A percentile compares a stretch with the other conserved stretches of the same genome.
Evolutionary conservation across 2,797 vertebrate genomes (phyloP).

Genomic region (Gambelia wislizenii): DNA sequence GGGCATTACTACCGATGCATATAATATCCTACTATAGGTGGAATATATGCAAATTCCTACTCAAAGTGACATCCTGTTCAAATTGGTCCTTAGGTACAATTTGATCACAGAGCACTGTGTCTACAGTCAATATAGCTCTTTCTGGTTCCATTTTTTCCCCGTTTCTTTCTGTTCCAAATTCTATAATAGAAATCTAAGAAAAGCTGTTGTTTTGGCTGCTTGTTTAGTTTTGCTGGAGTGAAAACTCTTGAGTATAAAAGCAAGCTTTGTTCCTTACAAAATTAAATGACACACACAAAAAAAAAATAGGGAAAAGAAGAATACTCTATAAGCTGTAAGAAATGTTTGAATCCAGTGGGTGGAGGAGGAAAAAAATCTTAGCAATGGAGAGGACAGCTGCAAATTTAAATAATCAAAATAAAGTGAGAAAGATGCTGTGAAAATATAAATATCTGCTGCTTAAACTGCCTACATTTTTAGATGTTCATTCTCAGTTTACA

Average conservation of each 20-base stretch:
- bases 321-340: background rate
- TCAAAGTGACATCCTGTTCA: background rate
- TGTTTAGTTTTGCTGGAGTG: background rate
- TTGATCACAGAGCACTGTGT: background rate
- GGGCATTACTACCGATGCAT: background rate
- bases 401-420: conserved; percentile 45
- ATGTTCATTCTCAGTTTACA: conserved; percentile 32
- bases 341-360: conserved; percentile 16
- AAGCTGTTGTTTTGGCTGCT: conserved; percentile 24
- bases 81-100: background rate
- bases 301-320: background rate
- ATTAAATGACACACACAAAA: background rate
- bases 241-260: background rate
- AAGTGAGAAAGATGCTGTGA: conserved; percentile 16
- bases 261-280: conserved; percentile 19
- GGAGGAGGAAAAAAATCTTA: background rate
- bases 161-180: background rate
- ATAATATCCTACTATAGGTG: background rate
- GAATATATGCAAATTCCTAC: background rate
- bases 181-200: conserved; percentile 1
- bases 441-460: conserved; percentile 29
- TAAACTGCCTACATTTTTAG: conserved; percentile 26
- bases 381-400: conserved; percentile 19
- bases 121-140: background rate
- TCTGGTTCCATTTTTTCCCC: background rate